phyloP scores from a whole-genome alignment of 2,888 invertebrate species.

The Acrocera orbiculus region DNA sequence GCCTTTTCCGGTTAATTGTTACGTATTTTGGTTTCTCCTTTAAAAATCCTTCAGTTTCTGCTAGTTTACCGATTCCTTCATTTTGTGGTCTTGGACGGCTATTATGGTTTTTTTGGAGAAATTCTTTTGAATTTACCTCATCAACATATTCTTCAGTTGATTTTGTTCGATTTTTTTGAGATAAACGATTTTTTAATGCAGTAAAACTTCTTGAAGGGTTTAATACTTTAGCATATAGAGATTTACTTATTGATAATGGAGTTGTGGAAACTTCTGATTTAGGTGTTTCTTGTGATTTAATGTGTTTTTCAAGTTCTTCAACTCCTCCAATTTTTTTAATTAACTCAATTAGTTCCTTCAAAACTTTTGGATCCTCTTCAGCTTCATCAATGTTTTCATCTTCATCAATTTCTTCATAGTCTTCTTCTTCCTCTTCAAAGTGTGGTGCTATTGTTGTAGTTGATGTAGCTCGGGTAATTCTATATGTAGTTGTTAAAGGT shows the following conservation, averaged over 20 bases:
- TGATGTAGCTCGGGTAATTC: slow-evolving; percentile 27
- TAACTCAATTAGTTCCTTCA: slow-evolving; percentile 66
- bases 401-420: slow-evolving; percentile 32
- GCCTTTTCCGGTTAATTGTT: slow-evolving; percentile 44
- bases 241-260: slow-evolving; percentile 51
- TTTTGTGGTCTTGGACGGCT: slow-evolving; percentile 41
- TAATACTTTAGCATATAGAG: slow-evolving; percentile 57
- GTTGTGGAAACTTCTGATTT: slow-evolving; percentile 34
- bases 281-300: slow-evolving; percentile 36
- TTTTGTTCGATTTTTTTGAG: slow-evolving; percentile 9
- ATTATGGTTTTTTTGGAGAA: slow-evolving; percentile 29
- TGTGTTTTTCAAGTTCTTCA: slow-evolving; percentile 67
- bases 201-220: slow-evolving; percentile 25
- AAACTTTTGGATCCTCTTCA: slow-evolving; percentile 38
- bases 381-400: slow-evolving; percentile 34
- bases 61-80: slow-evolving; percentile 32
- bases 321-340: slow-evolving; percentile 79
- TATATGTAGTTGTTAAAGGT: slow-evolving; percentile 17
- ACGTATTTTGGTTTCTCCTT: slow-evolving; percentile 44
- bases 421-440: slow-evolving; percentile 28
- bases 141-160: slow-evolving; percentile 6
- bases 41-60: slow-evolving; percentile 27
- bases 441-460: slow-evolving; percentile 27
- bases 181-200: slow-evolving; percentile 25
- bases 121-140: slow-evolving; percentile 9